These are phyloP conservation scores for Manacus vitellinus DNA, from an alignment of 2,113 vertebrate genomes.

Conservation along the genomic window DNA sequence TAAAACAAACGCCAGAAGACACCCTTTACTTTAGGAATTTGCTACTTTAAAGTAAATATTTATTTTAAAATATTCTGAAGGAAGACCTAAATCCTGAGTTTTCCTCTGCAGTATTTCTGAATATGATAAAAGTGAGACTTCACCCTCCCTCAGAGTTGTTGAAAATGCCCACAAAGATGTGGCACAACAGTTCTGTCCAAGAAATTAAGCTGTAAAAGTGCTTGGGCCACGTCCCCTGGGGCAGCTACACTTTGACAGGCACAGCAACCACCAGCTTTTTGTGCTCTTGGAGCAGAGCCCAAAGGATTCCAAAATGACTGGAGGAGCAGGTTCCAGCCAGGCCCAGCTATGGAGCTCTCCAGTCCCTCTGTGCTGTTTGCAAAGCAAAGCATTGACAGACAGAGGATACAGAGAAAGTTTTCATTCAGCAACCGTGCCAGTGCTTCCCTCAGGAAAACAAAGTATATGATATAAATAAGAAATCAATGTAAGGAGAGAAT, in stretches of 20 bases:
- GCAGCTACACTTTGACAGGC: background rate
- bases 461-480: background rate
- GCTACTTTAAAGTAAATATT: background rate
- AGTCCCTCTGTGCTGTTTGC: background rate
- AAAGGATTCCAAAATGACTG: background rate
- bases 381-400: background rate
- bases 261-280: background rate
- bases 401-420: background rate
- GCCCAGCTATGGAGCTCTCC: background rate
- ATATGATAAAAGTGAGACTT: background rate
- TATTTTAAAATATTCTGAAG: background rate
- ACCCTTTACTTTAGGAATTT: background rate
- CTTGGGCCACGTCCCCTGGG: fast-evolving
- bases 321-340: background rate
- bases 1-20: background rate
- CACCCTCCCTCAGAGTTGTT: background rate
- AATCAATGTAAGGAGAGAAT: background rate
- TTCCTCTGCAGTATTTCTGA: background rate
- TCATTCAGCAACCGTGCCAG: background rate
- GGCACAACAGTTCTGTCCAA: background rate
- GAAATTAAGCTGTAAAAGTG: background rate
- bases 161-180: background rate
- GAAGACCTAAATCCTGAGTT: background rate
- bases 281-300: background rate
- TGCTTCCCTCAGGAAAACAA: background rate